A percentile compares a stretch with the other conserved stretches of the same genome.
Evolutionary conservation across 2,113 vertebrate species (phyloP).

Genomic region (Struthidea cinerea): DNA sequence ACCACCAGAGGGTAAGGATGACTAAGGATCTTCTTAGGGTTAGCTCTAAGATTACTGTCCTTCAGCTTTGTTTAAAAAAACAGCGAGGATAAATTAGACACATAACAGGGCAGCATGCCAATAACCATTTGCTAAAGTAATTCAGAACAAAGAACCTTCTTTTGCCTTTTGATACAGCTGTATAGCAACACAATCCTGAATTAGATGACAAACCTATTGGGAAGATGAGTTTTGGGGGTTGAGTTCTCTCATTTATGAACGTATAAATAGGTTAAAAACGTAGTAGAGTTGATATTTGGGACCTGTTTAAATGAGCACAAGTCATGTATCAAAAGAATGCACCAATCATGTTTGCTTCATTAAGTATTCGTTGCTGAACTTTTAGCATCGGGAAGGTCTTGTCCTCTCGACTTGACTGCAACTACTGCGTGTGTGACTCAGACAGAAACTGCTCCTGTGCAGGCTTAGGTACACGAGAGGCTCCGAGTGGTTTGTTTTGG

Average conservation of each 20-base stretch:
- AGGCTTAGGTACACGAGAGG: fast-evolving
- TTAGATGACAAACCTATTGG: background rate
- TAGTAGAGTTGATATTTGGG: background rate
- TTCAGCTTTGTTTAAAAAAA: background rate
- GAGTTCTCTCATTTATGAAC: background rate
- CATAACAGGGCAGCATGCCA: background rate
- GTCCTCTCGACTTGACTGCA: background rate
- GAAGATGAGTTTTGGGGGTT: background rate
- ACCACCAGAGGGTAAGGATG: slow-evolving; percentile 82
- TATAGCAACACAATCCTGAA: background rate
- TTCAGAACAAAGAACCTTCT: background rate
- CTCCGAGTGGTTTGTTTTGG: background rate
- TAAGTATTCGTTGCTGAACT: background rate
- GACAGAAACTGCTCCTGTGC: background rate
- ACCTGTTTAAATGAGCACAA: background rate
- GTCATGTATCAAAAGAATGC: background rate
- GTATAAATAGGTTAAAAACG: background rate
- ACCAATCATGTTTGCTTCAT: background rate
- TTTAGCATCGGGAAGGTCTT: background rate
- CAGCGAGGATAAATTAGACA: background rate
- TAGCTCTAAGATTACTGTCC: background rate
- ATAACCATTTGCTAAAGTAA: background rate
- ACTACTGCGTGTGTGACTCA: fast-evolving
- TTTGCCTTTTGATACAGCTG: background rate
- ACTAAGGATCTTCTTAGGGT: background rate